Conservation (phyloP, 2,113 vertebrate species). For the Parotia lawesii region DNA sequence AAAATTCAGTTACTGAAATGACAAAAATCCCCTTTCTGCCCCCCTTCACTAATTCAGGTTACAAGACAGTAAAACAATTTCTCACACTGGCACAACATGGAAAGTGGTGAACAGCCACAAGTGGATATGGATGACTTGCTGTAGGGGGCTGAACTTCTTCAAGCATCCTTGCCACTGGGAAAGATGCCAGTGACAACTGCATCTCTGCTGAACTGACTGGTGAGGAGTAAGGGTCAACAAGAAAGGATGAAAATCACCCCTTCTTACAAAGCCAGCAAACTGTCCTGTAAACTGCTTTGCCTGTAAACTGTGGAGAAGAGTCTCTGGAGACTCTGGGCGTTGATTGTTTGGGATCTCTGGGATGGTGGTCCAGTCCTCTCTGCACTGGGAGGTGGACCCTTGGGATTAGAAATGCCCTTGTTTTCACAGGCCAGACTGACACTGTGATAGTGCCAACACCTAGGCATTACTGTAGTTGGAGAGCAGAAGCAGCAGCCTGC, state of each 20-base stretch:
- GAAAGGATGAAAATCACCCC: not conserved
- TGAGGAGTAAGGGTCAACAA: not conserved
- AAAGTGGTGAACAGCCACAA: not conserved
- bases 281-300: not conserved
- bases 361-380: not conserved
- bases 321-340: not conserved
- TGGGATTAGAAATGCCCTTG: not conserved
- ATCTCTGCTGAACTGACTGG: not conserved
- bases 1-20: not conserved
- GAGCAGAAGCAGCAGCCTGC: not conserved
- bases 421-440: not conserved
- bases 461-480: not conserved
- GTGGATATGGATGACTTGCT: not conserved
- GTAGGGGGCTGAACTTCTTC: not conserved
- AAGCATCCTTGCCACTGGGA: not conserved
- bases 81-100: not conserved
- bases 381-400: not conserved
- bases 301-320: fast-evolving
- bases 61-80: not conserved
- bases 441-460: fast-evolving
- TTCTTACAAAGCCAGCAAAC: not conserved
- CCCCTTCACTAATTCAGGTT: not conserved
- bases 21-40: not conserved
- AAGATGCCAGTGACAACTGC: not conserved
- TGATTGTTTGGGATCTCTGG: not conserved